Conservation (phyloP, 2,113 vertebrate genomes). For the Gasterosteus aculeatus region DNA sequence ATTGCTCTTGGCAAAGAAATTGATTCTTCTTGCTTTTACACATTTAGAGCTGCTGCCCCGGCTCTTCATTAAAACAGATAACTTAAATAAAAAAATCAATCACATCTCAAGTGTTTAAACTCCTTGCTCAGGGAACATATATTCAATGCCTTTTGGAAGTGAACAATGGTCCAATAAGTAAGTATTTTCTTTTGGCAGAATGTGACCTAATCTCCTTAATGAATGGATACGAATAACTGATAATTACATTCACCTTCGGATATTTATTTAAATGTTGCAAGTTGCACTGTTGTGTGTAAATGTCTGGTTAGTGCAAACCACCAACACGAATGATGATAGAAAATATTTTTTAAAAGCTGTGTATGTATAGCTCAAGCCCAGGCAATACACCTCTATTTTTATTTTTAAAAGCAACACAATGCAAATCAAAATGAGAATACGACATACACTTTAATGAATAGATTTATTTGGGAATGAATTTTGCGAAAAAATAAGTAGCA, state of each 20-base stretch:
- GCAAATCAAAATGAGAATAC: background rate
- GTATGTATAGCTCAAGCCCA: too few species aligned
- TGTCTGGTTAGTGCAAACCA: background rate
- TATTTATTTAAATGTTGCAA: conserved; percentile 2
- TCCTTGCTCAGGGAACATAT: background rate
- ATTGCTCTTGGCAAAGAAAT: conserved; percentile 34
- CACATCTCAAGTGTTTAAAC: conserved; percentile 17
- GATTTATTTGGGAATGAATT: background rate
- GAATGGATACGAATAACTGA: background rate
- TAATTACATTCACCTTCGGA: conserved; percentile 1
- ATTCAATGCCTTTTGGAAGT: background rate
- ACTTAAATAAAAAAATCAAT: conserved; percentile 12
- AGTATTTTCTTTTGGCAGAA: background rate
- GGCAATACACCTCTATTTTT: too few species aligned
- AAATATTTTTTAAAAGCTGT: too few species aligned
- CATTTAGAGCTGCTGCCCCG: background rate
- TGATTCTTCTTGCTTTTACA: conserved; percentile 8
- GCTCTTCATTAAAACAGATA: conserved; percentile 23
- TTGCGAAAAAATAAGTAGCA: background rate
- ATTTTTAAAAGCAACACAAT: too few species aligned
- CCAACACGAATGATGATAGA: background rate
- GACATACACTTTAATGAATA: background rate
- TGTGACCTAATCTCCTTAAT: background rate
- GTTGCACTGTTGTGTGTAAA: background rate
- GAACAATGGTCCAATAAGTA: background rate